A percentile compares a stretch with the other conserved stretches of the same genome.
Conservation (phyloP, 2,888 invertebrate genomes). For the Ctenicera cuprea region DNA sequence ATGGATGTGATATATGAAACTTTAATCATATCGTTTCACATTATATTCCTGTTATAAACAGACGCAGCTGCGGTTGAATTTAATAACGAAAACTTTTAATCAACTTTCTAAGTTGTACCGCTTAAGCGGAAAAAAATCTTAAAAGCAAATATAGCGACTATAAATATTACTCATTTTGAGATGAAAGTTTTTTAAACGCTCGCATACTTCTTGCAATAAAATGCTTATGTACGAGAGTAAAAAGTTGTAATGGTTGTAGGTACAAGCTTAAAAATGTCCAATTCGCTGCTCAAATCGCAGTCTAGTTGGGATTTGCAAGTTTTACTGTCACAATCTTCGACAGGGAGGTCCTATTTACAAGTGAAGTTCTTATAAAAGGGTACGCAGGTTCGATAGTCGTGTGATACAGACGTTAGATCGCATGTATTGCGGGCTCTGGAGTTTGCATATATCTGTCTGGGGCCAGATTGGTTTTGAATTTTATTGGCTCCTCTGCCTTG, state of each 20-base stretch:
- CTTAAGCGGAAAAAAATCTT: conserved; percentile 33
- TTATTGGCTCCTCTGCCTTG: conserved; percentile 59
- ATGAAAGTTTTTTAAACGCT: conserved; percentile 43
- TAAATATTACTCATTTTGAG: conserved; percentile 47
- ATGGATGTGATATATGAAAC: conserved; percentile 28
- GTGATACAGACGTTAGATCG: conserved; percentile 54
- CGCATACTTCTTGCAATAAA: conserved; percentile 27
- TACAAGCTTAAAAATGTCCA: conserved; percentile 46
- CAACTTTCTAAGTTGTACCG: conserved; percentile 47
- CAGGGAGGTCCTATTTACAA: conserved; percentile 54
- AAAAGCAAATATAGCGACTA: conserved; percentile 42
- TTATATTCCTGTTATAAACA: conserved; percentile 38
- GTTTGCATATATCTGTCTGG: conserved; percentile 62
- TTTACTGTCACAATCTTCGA: conserved; percentile 55
- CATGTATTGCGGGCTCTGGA: conserved; percentile 53
- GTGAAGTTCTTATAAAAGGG: conserved; percentile 49
- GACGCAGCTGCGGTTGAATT: conserved; percentile 49
- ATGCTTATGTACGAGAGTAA: conserved; percentile 14
- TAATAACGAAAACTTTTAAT: conserved; percentile 52
- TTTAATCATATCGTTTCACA: conserved; percentile 32
- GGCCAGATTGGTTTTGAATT: conserved; percentile 65
- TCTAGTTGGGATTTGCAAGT: conserved; percentile 53
- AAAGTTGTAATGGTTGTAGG: conserved; percentile 32
- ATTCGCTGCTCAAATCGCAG: conserved; percentile 46
- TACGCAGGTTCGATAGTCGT: conserved; percentile 49